A percentile compares a stretch with the other conserved stretches of the same genome.
These are phyloP conservation scores for Gryllus bimaculatus DNA, from an alignment of 1,140 invertebrate species.

Conservation along the genomic window DNA sequence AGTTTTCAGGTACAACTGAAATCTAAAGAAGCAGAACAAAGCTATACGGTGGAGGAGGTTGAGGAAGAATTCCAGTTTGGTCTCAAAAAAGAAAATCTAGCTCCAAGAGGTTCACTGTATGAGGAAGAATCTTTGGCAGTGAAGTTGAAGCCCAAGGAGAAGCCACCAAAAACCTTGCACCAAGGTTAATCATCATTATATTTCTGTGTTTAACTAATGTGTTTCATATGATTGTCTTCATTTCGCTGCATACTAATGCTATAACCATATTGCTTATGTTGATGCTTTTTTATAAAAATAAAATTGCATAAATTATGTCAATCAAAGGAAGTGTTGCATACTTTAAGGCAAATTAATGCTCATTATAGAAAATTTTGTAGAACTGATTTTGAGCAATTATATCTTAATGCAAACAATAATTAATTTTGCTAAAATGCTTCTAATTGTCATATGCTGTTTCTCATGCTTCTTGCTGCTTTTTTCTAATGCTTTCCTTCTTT, in stretches of 20 bases:
- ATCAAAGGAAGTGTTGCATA: no score
- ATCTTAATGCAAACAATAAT: no score
- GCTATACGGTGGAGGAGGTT: conserved; percentile 35
- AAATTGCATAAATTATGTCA: no score
- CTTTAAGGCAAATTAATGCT: no score
- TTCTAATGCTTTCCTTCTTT: not conserved
- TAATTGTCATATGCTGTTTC: not conserved
- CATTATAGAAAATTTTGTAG: no score
- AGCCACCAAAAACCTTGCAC: conserved; percentile 40
- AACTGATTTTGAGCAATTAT: no score
- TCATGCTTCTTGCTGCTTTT: not conserved
- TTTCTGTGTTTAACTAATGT: not conserved
- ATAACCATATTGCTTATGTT: not conserved
- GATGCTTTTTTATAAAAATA: not conserved
- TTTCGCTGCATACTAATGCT: conserved; percentile 13
- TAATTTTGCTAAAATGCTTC: no score
- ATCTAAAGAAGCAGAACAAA: conserved; percentile 26
- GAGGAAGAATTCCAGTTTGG: conserved; percentile 39
- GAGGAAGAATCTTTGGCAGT: conserved; percentile 49
- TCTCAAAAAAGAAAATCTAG: conserved; percentile 32
- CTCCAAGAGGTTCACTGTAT: conserved; percentile 36
- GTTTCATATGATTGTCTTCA: not conserved
- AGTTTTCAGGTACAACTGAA: conserved; percentile 31
- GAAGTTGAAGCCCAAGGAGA: conserved; percentile 46
- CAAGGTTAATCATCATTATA: conserved; percentile 27